Evolutionary conservation across 2,888 invertebrate genomes (phyloP).

Genomic region (Apomyelois bistriatella): DNA sequence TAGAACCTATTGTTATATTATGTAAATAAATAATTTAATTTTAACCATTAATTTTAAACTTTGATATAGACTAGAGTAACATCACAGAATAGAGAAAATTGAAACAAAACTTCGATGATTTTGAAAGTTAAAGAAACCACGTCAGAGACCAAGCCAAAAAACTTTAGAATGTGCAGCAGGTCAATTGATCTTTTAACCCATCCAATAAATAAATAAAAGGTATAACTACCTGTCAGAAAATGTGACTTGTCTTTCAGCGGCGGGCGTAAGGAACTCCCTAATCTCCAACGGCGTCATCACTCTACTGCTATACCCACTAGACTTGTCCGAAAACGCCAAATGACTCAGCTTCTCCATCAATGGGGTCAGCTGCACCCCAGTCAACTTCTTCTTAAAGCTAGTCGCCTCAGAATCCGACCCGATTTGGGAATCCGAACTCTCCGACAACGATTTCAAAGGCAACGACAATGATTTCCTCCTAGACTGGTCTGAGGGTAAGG

Average conservation of each 20-base stretch:
- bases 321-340: slow-evolving; percentile 84
- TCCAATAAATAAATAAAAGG: too few species aligned
- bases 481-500: slow-evolving; percentile 55
- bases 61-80: too few species aligned
- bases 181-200: too few species aligned
- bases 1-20: too few species aligned
- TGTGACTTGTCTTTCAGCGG: slow-evolving; percentile 56
- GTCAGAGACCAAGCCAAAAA: too few species aligned
- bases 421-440: slow-evolving; percentile 58
- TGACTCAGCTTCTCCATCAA: slow-evolving; percentile 90
- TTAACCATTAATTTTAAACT: too few species aligned
- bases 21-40: too few species aligned
- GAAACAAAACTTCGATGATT: too few species aligned
- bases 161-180: too few species aligned
- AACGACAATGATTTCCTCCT: slow-evolving; percentile 82
- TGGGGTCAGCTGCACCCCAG: slow-evolving; percentile 88
- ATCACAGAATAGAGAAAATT: too few species aligned
- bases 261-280: slow-evolving; percentile 66
- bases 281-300: slow-evolving; percentile 82
- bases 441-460: slow-evolving; percentile 84
- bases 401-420: slow-evolving; percentile 53
- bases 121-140: too few species aligned
- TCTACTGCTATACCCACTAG: slow-evolving; percentile 84
- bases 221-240: slow-evolving; percentile 58
- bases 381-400: slow-evolving; percentile 75